These are phyloP conservation scores for Bovichtus variegatus DNA, from an alignment of 2,797 vertebrate genomes.

Conservation along the genomic window DNA sequence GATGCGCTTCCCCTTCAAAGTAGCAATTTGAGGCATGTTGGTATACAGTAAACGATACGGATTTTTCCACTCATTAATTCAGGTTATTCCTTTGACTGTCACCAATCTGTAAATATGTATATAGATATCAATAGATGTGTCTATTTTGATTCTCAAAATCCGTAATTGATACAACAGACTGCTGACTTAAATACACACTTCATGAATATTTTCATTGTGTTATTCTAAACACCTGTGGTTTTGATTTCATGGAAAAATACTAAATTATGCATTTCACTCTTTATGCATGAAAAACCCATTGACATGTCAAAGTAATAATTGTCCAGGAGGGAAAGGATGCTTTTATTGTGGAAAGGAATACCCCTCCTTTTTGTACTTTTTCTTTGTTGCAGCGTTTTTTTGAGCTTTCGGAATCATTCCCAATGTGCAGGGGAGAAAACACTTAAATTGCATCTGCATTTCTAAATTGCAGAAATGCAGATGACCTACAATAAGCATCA, in stretches of 20 bases:
- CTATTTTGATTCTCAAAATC: not conserved
- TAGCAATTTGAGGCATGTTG: not conserved
- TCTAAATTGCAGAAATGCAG: constrained; percentile 15
- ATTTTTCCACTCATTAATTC: constrained; percentile 5
- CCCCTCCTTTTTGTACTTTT: not conserved
- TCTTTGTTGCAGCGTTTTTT: not conserved
- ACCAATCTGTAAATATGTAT: not conserved
- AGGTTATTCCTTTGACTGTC: not conserved
- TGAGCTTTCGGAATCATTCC: constrained; percentile 3
- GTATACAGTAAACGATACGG: not conserved
- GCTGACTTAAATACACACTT: not conserved
- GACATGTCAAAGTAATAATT: not conserved
- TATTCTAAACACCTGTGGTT: not conserved
- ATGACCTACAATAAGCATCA: constrained; percentile 11
- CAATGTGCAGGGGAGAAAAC: not conserved
- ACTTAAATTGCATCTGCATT: too few relatives aligned
- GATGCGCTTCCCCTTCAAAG: not conserved
- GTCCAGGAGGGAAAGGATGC: not conserved
- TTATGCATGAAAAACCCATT: not conserved
- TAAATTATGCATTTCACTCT: not conserved
- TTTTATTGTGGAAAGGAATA: not conserved
- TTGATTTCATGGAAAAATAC: not conserved
- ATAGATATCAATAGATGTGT: not conserved
- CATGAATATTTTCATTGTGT: not conserved
- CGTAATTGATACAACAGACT: not conserved